Evolutionary conservation across 2,113 vertebrate species (phyloP), one percentile per base, ranked within the genome.

Genomic region (Thalassarche chlororhynchos): DNA sequence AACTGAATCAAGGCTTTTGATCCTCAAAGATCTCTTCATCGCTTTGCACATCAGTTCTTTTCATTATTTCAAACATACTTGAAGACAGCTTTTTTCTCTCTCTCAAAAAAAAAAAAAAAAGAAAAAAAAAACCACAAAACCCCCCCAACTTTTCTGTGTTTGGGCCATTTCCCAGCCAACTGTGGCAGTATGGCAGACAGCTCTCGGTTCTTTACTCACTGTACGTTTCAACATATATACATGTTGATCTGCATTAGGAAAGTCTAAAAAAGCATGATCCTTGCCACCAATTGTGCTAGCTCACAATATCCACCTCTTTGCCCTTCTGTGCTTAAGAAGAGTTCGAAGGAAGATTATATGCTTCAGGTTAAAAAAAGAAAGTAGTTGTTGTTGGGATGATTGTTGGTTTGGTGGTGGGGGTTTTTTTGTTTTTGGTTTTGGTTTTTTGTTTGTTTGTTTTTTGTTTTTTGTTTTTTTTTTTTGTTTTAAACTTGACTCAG

Each of bases 1-100:
- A 97, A 96, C 82, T 88, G 94, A 95, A 84, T 95, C 79, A 51
- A 51, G 82, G 89, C 96, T 98, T 97, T 98, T 98, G 93, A 98
- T 98, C 98, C 97, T 97, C 96, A 92, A 97, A 98, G 96, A 95
- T 88, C 87, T 98, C 97, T 95, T 91, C 96, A 88, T 96, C 96
- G 92, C 94, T 97, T 97, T 97, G 89, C 90, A 92, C 92, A 96
- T 90, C 55, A 47, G 69, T 88, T 92, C 97, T 97, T 97, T 97
- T 98, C 93, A 72, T 98, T 96, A 97, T 97, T 95, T 97, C 93
- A 95, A 91, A 96, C 94, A 89, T 79, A 89, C 94, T 95, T 83
- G 93, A 96, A 97, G 87, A 93, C 81, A 62, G 89, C 84, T 65
- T 61, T 57, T 86, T 57, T 60, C 23, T 49, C 26, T 26, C 6